phyloP scores from a whole-genome alignment of 2,797 vertebrate genomes.

The Coreius guichenoti region DNA sequence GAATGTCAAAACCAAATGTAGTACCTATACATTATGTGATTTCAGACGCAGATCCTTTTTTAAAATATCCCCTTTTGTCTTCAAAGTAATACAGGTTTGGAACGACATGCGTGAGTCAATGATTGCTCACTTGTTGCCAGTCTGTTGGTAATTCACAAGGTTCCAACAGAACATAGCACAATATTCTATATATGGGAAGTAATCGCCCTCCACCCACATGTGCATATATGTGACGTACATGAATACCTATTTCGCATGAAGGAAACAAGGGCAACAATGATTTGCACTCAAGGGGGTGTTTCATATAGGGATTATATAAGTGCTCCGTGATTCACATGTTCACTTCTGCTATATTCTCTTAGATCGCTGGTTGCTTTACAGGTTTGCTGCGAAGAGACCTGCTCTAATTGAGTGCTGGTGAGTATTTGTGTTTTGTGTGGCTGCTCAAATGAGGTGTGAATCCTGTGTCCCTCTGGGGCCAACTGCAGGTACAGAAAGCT shows the following conservation, averaged over 20 bases:
- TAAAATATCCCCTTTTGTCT: not conserved
- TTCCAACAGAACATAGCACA: not conserved
- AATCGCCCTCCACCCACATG: slow-evolving; percentile 27
- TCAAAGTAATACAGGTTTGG: not conserved
- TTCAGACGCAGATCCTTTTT: not conserved
- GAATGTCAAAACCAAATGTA: not conserved
- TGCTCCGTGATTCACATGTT: slow-evolving; percentile 26
- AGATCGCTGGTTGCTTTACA: not conserved
- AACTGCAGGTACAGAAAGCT: not conserved
- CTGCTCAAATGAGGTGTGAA: slow-evolving; percentile 28
- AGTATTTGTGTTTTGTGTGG: slow-evolving; percentile 19
- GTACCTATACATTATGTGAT: not conserved
- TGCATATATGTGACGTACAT: slow-evolving; percentile 17
- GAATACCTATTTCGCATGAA: slow-evolving; percentile 18
- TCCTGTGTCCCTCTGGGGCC: slow-evolving; percentile 7
- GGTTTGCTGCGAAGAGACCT: not conserved
- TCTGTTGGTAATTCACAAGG: not conserved
- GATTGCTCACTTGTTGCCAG: slow-evolving; percentile 9
- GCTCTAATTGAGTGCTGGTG: slow-evolving; percentile 8
- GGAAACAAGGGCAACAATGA: slow-evolving; percentile 11
- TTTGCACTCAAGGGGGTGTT: slow-evolving; percentile 6
- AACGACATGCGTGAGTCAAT: not conserved
- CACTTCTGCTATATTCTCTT: slow-evolving; percentile 18
- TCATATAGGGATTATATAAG: slow-evolving; percentile 49
- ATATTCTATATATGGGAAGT: slow-evolving; percentile 37